Conservation (phyloP, 2,888 invertebrate genomes). For the Apamea sordens region DNA sequence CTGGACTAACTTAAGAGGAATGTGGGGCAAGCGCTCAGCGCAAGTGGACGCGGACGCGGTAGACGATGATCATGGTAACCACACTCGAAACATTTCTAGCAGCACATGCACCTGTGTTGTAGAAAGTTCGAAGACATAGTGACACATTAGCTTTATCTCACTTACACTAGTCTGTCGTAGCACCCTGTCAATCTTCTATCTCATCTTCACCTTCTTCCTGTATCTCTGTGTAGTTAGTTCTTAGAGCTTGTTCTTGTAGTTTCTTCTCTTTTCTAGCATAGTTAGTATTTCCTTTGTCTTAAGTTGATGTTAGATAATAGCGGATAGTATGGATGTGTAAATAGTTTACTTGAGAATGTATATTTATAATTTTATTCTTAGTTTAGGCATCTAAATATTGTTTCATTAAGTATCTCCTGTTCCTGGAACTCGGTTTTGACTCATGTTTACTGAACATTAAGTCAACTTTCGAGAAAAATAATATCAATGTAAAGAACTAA, state of each 20-base stretch:
- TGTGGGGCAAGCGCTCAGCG: slow-evolving; percentile 93
- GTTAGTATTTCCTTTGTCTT: slow-evolving; percentile 27
- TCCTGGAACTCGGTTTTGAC: background rate
- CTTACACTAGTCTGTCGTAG: slow-evolving; percentile 47
- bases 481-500: background rate
- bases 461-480: background rate
- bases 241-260: slow-evolving; percentile 54
- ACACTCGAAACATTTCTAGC: slow-evolving; percentile 23
- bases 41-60: slow-evolving; percentile 73
- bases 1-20: slow-evolving; percentile 94
- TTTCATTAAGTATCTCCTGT: background rate
- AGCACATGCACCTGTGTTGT: slow-evolving; percentile 20
- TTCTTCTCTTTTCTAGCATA: slow-evolving; percentile 33
- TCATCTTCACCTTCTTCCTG: slow-evolving; percentile 39
- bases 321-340: slow-evolving; percentile 19
- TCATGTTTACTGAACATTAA: slow-evolving; percentile 1
- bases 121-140: slow-evolving; percentile 16
- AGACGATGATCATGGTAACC: slow-evolving; percentile 83
- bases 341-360: slow-evolving; percentile 14
- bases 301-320: slow-evolving; percentile 55
- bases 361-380: background rate
- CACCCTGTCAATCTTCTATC: slow-evolving; percentile 52
- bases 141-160: slow-evolving; percentile 58
- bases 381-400: background rate
- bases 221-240: slow-evolving; percentile 50